A percentile compares a stretch with the other conserved stretches of the same genome.
These are phyloP conservation scores for Brotula barbata DNA, from an alignment of 2,797 vertebrate species.

Conservation along the genomic window DNA sequence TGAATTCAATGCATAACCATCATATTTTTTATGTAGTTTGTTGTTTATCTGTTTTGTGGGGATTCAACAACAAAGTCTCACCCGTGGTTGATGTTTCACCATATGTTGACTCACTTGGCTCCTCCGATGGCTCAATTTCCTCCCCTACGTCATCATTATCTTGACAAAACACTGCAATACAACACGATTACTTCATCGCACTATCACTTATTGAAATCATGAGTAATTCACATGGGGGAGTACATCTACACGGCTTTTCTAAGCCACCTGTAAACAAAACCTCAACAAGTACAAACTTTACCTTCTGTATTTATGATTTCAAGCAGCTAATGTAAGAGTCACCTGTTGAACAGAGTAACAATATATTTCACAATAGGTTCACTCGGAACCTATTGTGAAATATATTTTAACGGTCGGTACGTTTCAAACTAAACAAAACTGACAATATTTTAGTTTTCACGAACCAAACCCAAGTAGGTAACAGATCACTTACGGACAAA, in stretches of 20 bases:
- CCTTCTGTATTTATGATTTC: slow-evolving; percentile 33
- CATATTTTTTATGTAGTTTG: not conserved
- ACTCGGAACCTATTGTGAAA: slow-evolving; percentile 42
- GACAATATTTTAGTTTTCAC: no score
- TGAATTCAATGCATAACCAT: not conserved
- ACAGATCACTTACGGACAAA: no score
- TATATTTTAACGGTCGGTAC: slow-evolving; percentile 22
- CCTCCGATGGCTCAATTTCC: fast-evolving
- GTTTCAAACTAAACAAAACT: not conserved
- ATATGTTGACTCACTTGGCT: fast-evolving
- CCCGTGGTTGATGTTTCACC: fast-evolving
- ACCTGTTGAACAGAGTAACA: not conserved
- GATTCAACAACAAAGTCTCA: slow-evolving; percentile 11
- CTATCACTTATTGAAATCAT: not conserved
- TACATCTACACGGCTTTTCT: not conserved
- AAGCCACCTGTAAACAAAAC: not conserved
- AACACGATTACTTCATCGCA: slow-evolving; percentile 31
- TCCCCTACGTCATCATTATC: fast-evolving
- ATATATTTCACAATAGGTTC: no score
- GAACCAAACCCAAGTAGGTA: no score
- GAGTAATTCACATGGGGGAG: not conserved
- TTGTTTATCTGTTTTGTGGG: not conserved
- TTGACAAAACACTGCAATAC: slow-evolving; percentile 50
- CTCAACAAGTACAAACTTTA: slow-evolving; percentile 32
- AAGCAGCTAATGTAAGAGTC: slow-evolving; percentile 29